Evolutionary conservation across 2,888 invertebrate genomes (phyloP).

Genomic region (Gasteruption jaculator): DNA sequence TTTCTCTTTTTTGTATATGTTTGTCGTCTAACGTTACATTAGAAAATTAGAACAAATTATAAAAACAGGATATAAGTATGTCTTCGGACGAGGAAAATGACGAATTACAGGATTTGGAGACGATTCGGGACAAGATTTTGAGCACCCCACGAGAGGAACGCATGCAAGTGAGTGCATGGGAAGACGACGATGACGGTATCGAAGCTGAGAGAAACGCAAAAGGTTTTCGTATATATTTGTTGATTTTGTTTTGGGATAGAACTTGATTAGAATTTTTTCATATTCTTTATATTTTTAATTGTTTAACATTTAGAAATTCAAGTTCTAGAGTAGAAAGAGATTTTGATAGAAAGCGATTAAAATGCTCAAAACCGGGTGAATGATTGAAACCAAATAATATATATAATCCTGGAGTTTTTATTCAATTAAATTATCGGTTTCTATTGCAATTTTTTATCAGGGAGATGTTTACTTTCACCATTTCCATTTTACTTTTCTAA

Average conservation of each 20-base stretch:
- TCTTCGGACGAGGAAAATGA: conserved; percentile 43
- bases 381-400: no score
- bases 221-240: conserved; percentile 54
- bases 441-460: no score
- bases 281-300: conserved; percentile 7
- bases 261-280: conserved; percentile 8
- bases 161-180: conserved; percentile 75
- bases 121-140: conserved; percentile 41
- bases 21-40: neutral
- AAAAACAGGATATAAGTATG: neutral
- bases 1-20: neutral
- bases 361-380: no score
- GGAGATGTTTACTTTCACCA: no score
- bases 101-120: conserved; percentile 36
- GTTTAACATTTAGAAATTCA: conserved; percentile 6
- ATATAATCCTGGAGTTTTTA: no score
- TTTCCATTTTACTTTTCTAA: no score
- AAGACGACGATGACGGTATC: conserved; percentile 69
- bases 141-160: conserved; percentile 36
- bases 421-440: no score
- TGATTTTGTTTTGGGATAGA: neutral
- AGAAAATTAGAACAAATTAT: neutral
- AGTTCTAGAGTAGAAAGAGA: no score
- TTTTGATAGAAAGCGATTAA: no score
- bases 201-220: conserved; percentile 68